Evolutionary conservation across 2,888 invertebrate genomes (phyloP).

Genomic region (Eilema depressum): DNA sequence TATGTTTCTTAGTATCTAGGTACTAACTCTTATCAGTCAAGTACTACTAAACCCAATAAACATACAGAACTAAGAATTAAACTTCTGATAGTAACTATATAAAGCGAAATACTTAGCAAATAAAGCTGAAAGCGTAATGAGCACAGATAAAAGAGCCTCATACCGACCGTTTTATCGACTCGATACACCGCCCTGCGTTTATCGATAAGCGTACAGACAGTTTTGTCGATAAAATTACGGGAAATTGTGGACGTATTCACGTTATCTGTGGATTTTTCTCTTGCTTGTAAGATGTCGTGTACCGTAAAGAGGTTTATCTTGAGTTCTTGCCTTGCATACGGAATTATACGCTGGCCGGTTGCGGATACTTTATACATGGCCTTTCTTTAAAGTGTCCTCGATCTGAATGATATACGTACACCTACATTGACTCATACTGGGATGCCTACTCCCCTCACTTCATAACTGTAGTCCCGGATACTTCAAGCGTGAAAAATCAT

Average conservation of each 20-base stretch:
- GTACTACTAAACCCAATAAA: too few species aligned
- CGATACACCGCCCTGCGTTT: slow-evolving; percentile 20
- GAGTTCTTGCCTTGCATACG: background rate
- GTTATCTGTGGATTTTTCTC: slow-evolving; percentile 22
- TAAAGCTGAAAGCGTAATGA: slow-evolving; percentile 25
- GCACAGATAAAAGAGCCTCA: slow-evolving; percentile 23
- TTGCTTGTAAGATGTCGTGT: slow-evolving; percentile 11
- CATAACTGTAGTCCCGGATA: too few species aligned
- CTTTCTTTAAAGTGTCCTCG: too few species aligned
- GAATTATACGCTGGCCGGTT: background rate
- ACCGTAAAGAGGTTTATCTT: slow-evolving; percentile 9
- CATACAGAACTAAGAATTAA: background rate
- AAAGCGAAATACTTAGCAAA: slow-evolving; percentile 10
- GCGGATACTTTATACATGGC: too few species aligned
- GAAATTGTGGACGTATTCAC: slow-evolving; percentile 18
- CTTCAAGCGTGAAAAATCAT: too few species aligned
- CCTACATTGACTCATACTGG: too few species aligned
- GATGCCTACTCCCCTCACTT: too few species aligned
- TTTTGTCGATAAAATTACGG: slow-evolving; percentile 29
- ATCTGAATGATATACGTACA: too few species aligned
- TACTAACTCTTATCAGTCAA: too few species aligned
- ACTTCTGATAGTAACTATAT: background rate
- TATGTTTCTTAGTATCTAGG: background rate
- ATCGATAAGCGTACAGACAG: slow-evolving; percentile 27
- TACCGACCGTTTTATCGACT: slow-evolving; percentile 23